These are phyloP conservation scores for Perca fluviatilis DNA, from an alignment of 2,113 vertebrate genomes.

Conservation along the genomic window DNA sequence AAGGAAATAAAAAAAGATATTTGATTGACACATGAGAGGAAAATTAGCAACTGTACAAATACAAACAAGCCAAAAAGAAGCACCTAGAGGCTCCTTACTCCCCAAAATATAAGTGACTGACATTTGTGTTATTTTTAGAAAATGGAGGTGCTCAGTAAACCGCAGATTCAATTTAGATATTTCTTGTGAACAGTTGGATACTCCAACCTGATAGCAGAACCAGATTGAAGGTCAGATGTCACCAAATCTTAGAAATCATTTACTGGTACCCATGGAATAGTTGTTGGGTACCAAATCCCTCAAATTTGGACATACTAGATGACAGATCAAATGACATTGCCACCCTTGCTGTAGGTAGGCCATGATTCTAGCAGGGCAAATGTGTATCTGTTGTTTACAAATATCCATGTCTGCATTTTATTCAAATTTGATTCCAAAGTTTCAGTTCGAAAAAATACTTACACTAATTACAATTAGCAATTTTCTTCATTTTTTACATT, in stretches of 20 bases:
- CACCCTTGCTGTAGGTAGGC: not conserved
- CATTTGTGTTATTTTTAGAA: not conserved
- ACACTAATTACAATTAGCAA: not conserved
- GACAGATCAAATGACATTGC: not conserved
- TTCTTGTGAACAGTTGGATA: not conserved
- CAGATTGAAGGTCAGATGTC: not conserved
- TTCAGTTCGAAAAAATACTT: not conserved
- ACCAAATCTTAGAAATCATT: not conserved
- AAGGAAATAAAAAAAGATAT: not conserved
- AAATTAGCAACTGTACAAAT: not conserved
- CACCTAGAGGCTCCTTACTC: not conserved
- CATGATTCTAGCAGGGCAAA: not conserved
- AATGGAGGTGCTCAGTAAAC: not conserved
- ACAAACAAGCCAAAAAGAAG: not conserved
- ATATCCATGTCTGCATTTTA: not conserved
- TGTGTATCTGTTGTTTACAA: not conserved
- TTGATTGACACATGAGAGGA: not conserved
- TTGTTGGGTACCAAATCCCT: not conserved
- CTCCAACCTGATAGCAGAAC: not conserved
- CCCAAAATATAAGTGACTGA: not conserved
- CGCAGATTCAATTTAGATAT: not conserved
- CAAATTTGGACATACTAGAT: not conserved
- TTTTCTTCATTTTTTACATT: not conserved
- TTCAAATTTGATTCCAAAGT: not conserved
- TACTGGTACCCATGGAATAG: not conserved